A percentile compares a stretch with the other conserved stretches of the same genome.
phyloP scores from a whole-genome alignment of 2,797 vertebrate species.

The Malurus leucopterus region DNA sequence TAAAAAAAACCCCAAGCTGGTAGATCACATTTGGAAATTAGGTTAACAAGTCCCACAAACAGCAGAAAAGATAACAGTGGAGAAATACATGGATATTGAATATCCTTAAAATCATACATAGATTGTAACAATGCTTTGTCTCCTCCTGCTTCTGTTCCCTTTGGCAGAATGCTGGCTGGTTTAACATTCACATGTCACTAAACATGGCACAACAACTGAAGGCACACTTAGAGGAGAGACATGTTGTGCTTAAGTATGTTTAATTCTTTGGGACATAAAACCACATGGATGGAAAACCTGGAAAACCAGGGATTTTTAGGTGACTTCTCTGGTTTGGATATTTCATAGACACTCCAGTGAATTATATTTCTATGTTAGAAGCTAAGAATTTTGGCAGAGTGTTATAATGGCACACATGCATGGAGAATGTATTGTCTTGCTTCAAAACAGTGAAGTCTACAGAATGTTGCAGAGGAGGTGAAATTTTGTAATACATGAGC shows the following conservation, averaged over 20 bases:
- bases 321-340: background rate
- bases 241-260: background rate
- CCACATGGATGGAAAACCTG: background rate
- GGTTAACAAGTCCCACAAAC: background rate
- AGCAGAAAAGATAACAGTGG: too few species aligned
- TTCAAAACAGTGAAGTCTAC: background rate
- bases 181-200: accelerated
- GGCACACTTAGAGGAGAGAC: background rate
- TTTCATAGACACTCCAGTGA: background rate
- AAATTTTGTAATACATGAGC: background rate
- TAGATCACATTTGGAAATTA: background rate
- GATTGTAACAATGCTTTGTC: background rate
- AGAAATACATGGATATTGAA: background rate
- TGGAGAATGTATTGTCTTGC: background rate
- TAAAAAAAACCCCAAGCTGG: background rate
- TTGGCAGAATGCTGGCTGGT: background rate
- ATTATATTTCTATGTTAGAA: background rate
- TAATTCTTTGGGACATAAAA: background rate
- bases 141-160: background rate
- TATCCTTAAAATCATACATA: background rate
- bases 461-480: background rate
- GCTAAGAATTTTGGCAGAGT: background rate
- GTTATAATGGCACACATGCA: accelerated
- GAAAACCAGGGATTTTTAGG: background rate
- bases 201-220: background rate